phyloP scores from a whole-genome alignment of 2,797 vertebrate species.

The Picus viridis region DNA sequence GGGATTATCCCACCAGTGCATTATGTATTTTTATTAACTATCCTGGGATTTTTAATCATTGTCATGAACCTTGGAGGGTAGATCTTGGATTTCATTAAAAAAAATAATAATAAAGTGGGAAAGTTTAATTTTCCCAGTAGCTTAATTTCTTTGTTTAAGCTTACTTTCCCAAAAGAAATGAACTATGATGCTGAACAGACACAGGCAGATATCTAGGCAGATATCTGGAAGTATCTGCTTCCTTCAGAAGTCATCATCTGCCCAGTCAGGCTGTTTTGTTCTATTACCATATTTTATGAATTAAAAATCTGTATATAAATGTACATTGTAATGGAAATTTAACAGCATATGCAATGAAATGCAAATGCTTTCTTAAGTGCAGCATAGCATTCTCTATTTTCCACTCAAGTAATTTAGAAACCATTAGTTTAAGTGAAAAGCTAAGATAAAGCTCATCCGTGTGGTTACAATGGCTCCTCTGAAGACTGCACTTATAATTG shows the following conservation, averaged over 20 bases:
- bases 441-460: slow-evolving; percentile 55
- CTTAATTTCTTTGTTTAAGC: neutral
- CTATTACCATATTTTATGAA: slow-evolving; percentile 27
- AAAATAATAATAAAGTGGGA: no score
- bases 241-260: neutral
- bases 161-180: neutral
- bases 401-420: slow-evolving; percentile 73
- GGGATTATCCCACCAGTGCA: neutral
- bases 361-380: slow-evolving; percentile 68
- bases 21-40: neutral
- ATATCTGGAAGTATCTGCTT: neutral
- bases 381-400: slow-evolving; percentile 64
- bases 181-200: neutral
- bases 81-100: neutral
- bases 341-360: slow-evolving; percentile 49
- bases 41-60: neutral
- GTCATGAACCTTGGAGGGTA: neutral
- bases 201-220: neutral
- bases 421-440: slow-evolving; percentile 70
- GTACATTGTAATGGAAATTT: slow-evolving; percentile 62
- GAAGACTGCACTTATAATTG: slow-evolving; percentile 66
- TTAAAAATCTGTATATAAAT: slow-evolving; percentile 42
- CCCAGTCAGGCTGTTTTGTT: slow-evolving; percentile 11
- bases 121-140: neutral
- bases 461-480: slow-evolving; percentile 54